Evolutionary conservation across 2,888 invertebrate species (phyloP).

Genomic region (Microplitis manilae): DNA sequence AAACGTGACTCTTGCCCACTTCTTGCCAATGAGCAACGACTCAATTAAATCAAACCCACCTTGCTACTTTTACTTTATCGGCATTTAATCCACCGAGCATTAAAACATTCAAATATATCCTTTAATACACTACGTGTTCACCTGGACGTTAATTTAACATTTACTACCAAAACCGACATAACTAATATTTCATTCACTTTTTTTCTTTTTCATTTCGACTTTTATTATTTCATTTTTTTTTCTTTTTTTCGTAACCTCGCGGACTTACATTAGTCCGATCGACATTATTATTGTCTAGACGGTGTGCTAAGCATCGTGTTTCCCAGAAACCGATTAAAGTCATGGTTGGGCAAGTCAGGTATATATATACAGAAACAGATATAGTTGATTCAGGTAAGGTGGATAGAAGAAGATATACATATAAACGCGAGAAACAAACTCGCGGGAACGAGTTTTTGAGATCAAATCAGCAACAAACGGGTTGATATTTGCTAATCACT

Average conservation of each 20-base stretch:
- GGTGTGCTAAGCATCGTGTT: conserved; percentile 39
- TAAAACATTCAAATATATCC: not conserved
- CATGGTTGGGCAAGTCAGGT: conserved; percentile 41
- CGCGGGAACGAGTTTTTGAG: conserved; percentile 46
- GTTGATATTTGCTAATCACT: conserved; percentile 21
- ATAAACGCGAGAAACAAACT: conserved; percentile 38
- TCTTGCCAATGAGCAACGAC: conserved; percentile 52
- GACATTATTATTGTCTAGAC: conserved; percentile 36
- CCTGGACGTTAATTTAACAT: not conserved
- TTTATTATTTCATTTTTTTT: not conserved
- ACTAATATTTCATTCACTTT: too few species aligned
- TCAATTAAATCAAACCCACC: conserved; percentile 50
- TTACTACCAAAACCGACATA: not conserved
- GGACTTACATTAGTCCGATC: conserved; percentile 6
- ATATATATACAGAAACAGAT: conserved; percentile 4
- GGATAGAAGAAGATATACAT: not conserved
- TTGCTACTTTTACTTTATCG: conserved; percentile 10
- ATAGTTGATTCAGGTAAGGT: not conserved
- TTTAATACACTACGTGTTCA: not conserved
- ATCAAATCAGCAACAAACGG: conserved; percentile 27
- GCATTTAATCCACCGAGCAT: not conserved
- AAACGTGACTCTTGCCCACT: conserved; percentile 52
- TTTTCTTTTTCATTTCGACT: too few species aligned
- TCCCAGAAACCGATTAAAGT: conserved; percentile 53
- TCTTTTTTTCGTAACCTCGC: not conserved